Evolutionary conservation across 2,797 vertebrate species (phyloP), one percentile per base, ranked within the genome.

Genomic region (Synaphobranchus kaupii): DNA sequence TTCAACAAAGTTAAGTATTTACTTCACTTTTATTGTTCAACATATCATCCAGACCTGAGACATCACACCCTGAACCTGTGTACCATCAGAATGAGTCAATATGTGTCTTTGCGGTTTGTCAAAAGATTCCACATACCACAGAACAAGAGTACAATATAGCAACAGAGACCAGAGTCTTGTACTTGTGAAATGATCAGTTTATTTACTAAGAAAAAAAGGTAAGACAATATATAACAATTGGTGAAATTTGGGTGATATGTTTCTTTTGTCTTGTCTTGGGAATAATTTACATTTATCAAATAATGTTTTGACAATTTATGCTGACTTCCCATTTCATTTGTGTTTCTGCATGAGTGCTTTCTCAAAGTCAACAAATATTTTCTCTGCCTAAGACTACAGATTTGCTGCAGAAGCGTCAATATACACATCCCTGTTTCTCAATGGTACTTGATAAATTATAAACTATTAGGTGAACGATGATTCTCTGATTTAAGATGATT

Each of bases 51-150:
- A 88, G 63, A 56, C 82, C 63, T 71, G 87, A 88, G 85, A 88
- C 60, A 60, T 88, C 87, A 83, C 87, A 85, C 84, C 63, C 78
- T 17, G 73, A 88, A 50, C 48, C 84, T n/a, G 60, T 22, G n/a
- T 76, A 83, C 82, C 82, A 78, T 84, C 81, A n/a, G 39, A 84
- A 86, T 88, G 88, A 88, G 80, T 88, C 88, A 88, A 84, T 66
- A 17, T 80, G 88, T 50, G n/a, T 73, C 50, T 84, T 83, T 88
- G 88, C 50, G 88, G 88, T 88, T 86, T 86, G 85, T 88, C 82
- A 78, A 88, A 88, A 88, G 80, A 88, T 88, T 88, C 88, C 85
- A 86, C 88, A 86, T 82, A 88, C 88, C 85, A 88, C 83, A 88
- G 48, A 84, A 50, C 63, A 50, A 71, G 63, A 86, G 71, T 86